These are phyloP conservation scores for Cynaeus angustus DNA, from an alignment of 2,888 invertebrate species.

Conservation along the genomic window DNA sequence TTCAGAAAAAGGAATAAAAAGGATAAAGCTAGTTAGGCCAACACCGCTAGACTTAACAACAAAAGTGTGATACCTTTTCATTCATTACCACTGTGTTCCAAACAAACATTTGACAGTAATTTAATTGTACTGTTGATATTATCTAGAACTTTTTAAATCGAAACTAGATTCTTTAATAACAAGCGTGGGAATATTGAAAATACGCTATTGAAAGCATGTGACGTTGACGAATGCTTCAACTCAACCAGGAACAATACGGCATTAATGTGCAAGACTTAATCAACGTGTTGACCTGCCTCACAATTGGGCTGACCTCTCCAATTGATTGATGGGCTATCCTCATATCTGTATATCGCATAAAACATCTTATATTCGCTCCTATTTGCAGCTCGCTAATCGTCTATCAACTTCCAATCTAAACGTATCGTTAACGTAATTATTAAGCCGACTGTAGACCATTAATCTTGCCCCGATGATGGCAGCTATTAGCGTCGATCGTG, in stretches of 20 bases:
- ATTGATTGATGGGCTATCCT: slow-evolving; percentile 54
- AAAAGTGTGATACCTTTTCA: slow-evolving; percentile 75
- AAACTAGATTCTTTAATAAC: slow-evolving; percentile 22
- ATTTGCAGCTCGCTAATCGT: slow-evolving; percentile 54
- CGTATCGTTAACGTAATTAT: slow-evolving; percentile 55
- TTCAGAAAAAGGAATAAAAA: slow-evolving; percentile 69
- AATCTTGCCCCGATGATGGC: slow-evolving; percentile 55
- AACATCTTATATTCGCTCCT: slow-evolving; percentile 48
- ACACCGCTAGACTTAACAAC: slow-evolving; percentile 80
- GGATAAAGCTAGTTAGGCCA: slow-evolving; percentile 70
- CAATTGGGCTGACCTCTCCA: slow-evolving; percentile 57
- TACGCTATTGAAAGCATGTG: slow-evolving; percentile 54
- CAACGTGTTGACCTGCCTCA: slow-evolving; percentile 56
- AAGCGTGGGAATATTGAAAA: slow-evolving; percentile 56
- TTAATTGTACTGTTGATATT: slow-evolving; percentile 8
- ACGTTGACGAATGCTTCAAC: slow-evolving; percentile 54
- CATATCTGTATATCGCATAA: slow-evolving; percentile 45
- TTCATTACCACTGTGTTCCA: slow-evolving; percentile 62
- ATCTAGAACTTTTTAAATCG: slow-evolving; percentile 1
- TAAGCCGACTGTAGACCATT: slow-evolving; percentile 54
- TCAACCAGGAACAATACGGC: slow-evolving; percentile 53
- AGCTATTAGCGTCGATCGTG: slow-evolving; percentile 54
- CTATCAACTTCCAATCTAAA: slow-evolving; percentile 55
- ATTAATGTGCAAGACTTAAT: slow-evolving; percentile 56
- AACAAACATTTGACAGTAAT: slow-evolving; percentile 54